Base-by-base conservation (phyloP, 2,888 invertebrate genomes). In the Drosophila atroscutellata region DNA sequence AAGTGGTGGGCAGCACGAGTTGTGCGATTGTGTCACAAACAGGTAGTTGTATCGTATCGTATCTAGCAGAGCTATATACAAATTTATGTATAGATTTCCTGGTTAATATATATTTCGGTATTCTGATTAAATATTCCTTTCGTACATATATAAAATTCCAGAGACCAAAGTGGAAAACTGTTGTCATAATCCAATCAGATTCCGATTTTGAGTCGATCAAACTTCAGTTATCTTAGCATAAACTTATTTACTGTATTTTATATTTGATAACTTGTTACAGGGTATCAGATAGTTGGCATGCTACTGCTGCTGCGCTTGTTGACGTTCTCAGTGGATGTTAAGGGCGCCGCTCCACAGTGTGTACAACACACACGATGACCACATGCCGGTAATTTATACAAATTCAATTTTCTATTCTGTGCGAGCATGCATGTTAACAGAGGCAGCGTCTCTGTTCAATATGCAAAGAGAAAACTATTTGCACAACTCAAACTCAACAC, bases 311-410 rank as follows among this genome's bases (percentile, higher is more conserved):
- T 24, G 11, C 24, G n/a, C 18, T 37, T 45, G 15, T 37, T 13
- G 9, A 39, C 52, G 52, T 52, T 69, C 24, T 60, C 65, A 50
- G 50, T 61, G 60, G 34, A 32, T 45, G 57, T 30, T 49, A 59
- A 73, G 81, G 69, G 62, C 50, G 61, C 58, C 47, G 55, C 52
- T 50, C 45, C 20, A 45, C 15, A 45, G 49, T 50, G 64, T 59
- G 30, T 49, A 59, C 42, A 37, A 49, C 45, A 57, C 47, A 49
- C 34, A 39, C 57, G 75, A 77, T 86, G 86, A 83, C 75, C 74
- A 81, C 82, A 89, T 74, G 67, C 87, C 85, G 87, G 87, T 72
- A 78, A 71, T 84, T 81, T 76, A 76, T 81, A 69, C 75, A 51
- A 26, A 75, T 66, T 74, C 74, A 74, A 56, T 60, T 67, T 59